Evolutionary conservation across 1,140 invertebrate genomes (phyloP).

Genomic region (Pararge aegeria): DNA sequence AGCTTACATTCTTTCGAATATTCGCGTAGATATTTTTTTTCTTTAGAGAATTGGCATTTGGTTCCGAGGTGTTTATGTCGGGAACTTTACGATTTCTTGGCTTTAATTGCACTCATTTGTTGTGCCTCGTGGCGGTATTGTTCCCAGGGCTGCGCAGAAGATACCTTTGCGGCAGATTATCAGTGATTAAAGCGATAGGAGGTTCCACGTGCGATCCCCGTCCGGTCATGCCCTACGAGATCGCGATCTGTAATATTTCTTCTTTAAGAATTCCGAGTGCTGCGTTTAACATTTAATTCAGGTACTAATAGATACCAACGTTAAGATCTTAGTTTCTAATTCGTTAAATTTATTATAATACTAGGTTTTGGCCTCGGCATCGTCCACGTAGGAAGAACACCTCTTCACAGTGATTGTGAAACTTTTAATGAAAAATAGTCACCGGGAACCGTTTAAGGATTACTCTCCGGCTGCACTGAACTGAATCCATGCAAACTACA

Average conservation of each 20-base stretch:
- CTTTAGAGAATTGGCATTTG: neutral
- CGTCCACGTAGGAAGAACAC: too few relatives aligned
- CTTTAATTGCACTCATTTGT: constrained; percentile 66
- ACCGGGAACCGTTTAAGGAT: too few relatives aligned
- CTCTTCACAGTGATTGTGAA: too few relatives aligned
- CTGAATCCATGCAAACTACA: too few relatives aligned
- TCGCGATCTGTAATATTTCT: constrained; percentile 56
- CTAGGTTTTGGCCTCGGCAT: too few relatives aligned
- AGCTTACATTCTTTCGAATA: too few relatives aligned
- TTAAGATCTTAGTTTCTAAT: too few relatives aligned
- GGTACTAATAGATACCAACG: neutral
- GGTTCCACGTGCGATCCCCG: constrained; percentile 56
- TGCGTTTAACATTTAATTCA: neutral
- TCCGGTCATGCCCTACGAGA: constrained; percentile 60
- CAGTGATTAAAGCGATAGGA: constrained; percentile 61
- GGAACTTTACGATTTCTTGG: constrained; percentile 23
- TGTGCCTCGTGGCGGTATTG: constrained; percentile 54
- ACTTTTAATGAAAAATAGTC: too few relatives aligned
- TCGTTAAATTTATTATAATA: too few relatives aligned
- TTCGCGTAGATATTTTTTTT: constrained; percentile 1
- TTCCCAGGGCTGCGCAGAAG: constrained; percentile 35
- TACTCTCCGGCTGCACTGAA: too few relatives aligned
- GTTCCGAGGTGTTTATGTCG: constrained; percentile 11
- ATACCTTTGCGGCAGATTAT: constrained; percentile 47
- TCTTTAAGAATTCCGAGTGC: constrained; percentile 47